Conservation (phyloP, 2,797 vertebrate species). For the Poecile montanus region DNA sequence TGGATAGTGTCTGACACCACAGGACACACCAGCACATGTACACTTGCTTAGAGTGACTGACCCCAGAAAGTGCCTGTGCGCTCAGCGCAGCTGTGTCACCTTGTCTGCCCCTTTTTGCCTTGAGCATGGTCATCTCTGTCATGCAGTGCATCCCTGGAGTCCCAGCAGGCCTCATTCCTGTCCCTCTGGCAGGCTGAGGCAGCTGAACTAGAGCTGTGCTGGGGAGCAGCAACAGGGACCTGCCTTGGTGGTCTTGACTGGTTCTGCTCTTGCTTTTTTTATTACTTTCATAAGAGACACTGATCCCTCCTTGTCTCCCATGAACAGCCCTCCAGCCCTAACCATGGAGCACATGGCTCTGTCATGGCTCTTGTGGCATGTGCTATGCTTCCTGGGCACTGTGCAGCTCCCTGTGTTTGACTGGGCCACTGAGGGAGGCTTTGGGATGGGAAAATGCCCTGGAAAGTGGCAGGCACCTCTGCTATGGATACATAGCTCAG, state of each 20-base stretch:
- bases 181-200: background rate
- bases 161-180: fast-evolving
- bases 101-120: background rate
- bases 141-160: fast-evolving
- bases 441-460: background rate
- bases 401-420: background rate
- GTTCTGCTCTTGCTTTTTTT: background rate
- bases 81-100: background rate
- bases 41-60: background rate
- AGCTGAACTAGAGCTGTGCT: background rate
- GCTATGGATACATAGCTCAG: background rate
- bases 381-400: background rate
- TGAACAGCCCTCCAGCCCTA: background rate
- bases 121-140: background rate
- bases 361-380: background rate
- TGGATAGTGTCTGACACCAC: fast-evolving
- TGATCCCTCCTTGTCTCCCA: background rate
- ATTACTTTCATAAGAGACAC: background rate
- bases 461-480: background rate
- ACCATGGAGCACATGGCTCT: background rate
- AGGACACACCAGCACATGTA: background rate
- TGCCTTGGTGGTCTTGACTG: background rate
- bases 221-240: background rate
- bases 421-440: background rate
- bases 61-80: fast-evolving